These are phyloP conservation scores for Dicroscelio sp. DNA, from an alignment of 2,888 invertebrate genomes.

Conservation along the genomic window DNA sequence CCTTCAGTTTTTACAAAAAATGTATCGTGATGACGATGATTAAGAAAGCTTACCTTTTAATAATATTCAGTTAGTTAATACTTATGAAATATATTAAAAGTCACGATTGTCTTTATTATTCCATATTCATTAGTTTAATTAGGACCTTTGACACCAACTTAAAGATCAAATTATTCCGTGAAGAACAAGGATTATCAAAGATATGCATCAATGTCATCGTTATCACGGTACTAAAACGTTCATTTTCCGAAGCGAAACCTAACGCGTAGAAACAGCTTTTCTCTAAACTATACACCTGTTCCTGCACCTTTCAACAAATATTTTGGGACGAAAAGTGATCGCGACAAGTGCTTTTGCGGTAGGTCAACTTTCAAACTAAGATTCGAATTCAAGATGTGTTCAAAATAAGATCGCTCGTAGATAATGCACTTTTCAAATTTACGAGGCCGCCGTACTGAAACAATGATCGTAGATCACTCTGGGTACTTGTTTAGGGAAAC, in stretches of 20 bases:
- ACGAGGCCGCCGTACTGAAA: constrained; percentile 26
- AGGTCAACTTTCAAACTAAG: constrained; percentile 21
- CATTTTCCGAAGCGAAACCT: neutral
- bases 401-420: constrained; percentile 20
- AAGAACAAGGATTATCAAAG: too few relatives aligned
- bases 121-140: too few relatives aligned
- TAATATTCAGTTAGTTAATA: too few relatives aligned
- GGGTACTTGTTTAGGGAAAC: constrained; percentile 33
- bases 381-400: too few relatives aligned
- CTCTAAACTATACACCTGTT: constrained; percentile 35
- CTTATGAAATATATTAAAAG: too few relatives aligned
- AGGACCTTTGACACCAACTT: too few relatives aligned
- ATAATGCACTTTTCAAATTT: constrained; percentile 44
- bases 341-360: constrained; percentile 49
- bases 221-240: neutral
- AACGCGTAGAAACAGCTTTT: neutral
- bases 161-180: too few relatives aligned
- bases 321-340: constrained; percentile 47
- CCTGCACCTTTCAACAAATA: constrained; percentile 4
- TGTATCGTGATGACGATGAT: too few relatives aligned
- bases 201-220: too few relatives aligned
- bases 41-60: too few relatives aligned
- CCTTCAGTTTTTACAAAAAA: too few relatives aligned
- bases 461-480: constrained; percentile 36
- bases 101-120: too few relatives aligned